These are phyloP conservation scores for Hemaris fuciformis DNA, from an alignment of 2,888 invertebrate species.

Conservation along the genomic window DNA sequence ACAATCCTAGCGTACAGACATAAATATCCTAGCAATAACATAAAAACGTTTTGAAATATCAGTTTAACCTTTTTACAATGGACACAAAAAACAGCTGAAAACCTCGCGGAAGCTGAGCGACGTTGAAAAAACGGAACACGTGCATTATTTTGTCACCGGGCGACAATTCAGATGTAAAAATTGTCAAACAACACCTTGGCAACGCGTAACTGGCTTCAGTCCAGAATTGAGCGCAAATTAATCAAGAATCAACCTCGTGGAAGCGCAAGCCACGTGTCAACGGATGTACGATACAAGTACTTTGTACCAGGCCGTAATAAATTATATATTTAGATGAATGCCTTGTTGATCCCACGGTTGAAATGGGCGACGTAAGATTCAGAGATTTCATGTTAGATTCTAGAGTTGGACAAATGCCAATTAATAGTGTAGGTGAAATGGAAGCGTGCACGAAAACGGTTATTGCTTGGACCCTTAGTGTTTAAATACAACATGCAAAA, in stretches of 20 bases:
- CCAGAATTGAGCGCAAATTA: slow-evolving; percentile 2
- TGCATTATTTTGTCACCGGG: not conserved
- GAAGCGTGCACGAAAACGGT: too few species aligned
- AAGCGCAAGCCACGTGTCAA: not conserved
- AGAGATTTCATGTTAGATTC: too few species aligned
- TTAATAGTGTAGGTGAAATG: too few species aligned
- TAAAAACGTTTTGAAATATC: too few species aligned
- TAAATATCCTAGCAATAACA: too few species aligned
- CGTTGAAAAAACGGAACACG: not conserved
- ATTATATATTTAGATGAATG: slow-evolving; percentile 2
- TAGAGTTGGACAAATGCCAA: too few species aligned
- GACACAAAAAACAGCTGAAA: not conserved
- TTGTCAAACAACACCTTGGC: slow-evolving; percentile 3
- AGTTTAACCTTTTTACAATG: not conserved
- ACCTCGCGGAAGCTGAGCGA: not conserved
- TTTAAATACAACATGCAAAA: too few species aligned
- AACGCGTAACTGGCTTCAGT: not conserved
- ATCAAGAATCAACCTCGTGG: slow-evolving; percentile 3
- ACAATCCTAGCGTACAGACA: too few species aligned
- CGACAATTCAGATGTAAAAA: not conserved
- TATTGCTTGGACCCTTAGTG: too few species aligned
- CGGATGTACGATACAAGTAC: not conserved
- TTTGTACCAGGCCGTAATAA: too few species aligned
- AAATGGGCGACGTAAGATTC: too few species aligned
- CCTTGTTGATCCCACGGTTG: too few species aligned